phyloP scores from a whole-genome alignment of 2,113 vertebrate species.

The Rhinolophus ferrumequinum region DNA sequence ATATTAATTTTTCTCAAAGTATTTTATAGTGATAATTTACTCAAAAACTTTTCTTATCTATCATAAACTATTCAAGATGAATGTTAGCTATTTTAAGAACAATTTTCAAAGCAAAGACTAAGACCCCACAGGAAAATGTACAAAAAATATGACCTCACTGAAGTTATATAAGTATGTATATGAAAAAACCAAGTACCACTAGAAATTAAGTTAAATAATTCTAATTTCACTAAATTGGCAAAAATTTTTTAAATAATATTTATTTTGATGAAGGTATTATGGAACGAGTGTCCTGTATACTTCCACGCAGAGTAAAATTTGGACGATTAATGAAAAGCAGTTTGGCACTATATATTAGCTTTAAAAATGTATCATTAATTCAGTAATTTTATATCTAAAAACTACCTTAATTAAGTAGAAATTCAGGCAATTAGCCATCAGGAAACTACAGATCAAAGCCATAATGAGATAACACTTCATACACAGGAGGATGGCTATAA shows the following conservation, averaged over 20 bases:
- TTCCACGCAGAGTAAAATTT: neutral
- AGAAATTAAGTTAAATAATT: neutral
- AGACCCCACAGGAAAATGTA: neutral
- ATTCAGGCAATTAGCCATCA: neutral
- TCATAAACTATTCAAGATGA: conserved; percentile 7
- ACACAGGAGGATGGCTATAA: neutral
- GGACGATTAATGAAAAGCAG: neutral
- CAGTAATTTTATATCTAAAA: neutral
- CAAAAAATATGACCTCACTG: neutral
- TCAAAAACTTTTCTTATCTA: neutral
- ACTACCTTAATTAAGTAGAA: neutral
- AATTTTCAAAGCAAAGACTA: conserved; percentile 38
- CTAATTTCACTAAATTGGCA: neutral
- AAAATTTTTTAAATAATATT: conserved; percentile 15
- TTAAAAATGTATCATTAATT: neutral
- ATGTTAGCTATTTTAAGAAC: neutral
- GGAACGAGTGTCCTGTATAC: neutral
- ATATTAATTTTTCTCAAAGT: conserved; percentile 27
- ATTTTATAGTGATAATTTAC: neutral
- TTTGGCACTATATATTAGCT: neutral
- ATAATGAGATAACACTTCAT: neutral
- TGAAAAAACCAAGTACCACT: neutral
- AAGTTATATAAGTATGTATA: neutral
- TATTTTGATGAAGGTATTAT: neutral
- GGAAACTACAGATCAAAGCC: neutral